phyloP scores from a whole-genome alignment of 2,888 invertebrate species.

The Atrina japonica region DNA sequence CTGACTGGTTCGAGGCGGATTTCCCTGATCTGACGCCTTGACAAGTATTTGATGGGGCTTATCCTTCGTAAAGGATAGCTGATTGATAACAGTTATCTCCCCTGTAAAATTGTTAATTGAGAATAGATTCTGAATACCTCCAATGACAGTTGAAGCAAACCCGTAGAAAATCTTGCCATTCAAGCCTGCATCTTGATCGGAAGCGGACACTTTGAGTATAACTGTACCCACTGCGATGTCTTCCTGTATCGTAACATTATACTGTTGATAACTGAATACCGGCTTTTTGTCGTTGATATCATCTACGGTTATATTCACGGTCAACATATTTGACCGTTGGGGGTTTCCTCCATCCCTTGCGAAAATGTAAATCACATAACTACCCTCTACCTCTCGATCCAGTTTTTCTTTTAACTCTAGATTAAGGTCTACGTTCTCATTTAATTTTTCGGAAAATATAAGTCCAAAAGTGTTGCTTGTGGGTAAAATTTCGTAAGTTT shows the following conservation, averaged over 20 bases:
- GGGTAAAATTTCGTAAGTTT: slow-evolving; percentile 61
- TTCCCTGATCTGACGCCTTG: slow-evolving; percentile 67
- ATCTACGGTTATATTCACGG: slow-evolving; percentile 60
- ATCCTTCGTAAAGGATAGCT: slow-evolving; percentile 60
- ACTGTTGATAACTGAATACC: slow-evolving; percentile 59
- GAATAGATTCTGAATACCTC: slow-evolving; percentile 57
- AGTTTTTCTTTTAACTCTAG: slow-evolving; percentile 62
- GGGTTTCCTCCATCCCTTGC: slow-evolving; percentile 69
- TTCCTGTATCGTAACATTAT: slow-evolving; percentile 65
- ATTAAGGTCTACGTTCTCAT: slow-evolving; percentile 56
- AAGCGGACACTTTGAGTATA: slow-evolving; percentile 85
- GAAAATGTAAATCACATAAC: slow-evolving; percentile 64
- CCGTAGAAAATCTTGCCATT: slow-evolving; percentile 84
- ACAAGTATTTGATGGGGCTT: slow-evolving; percentile 52
- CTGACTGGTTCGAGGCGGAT: slow-evolving; percentile 63
- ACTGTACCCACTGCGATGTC: slow-evolving; percentile 58
- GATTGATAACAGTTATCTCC: slow-evolving; percentile 60
- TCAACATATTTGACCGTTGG: slow-evolving; percentile 57
- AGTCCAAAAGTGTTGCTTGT: slow-evolving; percentile 61
- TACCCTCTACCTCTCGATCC: slow-evolving; percentile 63
- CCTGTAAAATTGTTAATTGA: slow-evolving; percentile 63
- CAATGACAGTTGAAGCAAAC: slow-evolving; percentile 64
- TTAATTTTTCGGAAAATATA: slow-evolving; percentile 46
- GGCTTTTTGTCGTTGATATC: slow-evolving; percentile 74
- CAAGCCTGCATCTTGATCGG: slow-evolving; percentile 91